Evolutionary conservation across 1,140 invertebrate genomes (phyloP).

Genomic region (Drosophila kohkoa): DNA sequence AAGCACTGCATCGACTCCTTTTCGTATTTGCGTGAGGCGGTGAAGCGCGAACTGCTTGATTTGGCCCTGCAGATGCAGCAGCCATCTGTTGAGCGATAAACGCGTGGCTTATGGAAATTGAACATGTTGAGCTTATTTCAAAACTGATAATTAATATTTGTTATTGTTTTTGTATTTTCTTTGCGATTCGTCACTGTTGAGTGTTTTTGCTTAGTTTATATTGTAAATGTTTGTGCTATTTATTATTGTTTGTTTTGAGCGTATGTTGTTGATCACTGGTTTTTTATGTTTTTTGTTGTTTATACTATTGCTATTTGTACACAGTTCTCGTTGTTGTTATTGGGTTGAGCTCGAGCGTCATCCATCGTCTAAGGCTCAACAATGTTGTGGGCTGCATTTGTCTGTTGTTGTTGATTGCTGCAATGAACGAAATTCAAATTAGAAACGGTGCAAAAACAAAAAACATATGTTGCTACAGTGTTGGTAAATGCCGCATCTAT

Average conservation of each 20-base stretch:
- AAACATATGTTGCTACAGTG: conserved; percentile 39
- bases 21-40: conserved; percentile 94
- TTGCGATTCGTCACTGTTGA: conserved; percentile 15
- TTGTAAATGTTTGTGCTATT: conserved; percentile 19
- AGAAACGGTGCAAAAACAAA: conserved; percentile 21
- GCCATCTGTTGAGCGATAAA: conserved; percentile 92
- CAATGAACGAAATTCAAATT: conserved; percentile 33
- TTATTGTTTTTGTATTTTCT: conserved; percentile 6
- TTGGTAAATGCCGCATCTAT: conserved; percentile 20
- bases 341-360: conserved; percentile 40
- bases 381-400: conserved; percentile 47
- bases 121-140: conserved; percentile 88
- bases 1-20: conserved; percentile 94
- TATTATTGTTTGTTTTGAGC: conserved; percentile 13
- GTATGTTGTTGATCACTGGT: conserved; percentile 38
- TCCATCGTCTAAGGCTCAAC: conserved; percentile 46
- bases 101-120: conserved; percentile 95
- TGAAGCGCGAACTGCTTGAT: conserved; percentile 94
- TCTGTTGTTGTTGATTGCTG: conserved; percentile 15
- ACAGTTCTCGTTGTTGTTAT: conserved; percentile 23
- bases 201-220: conserved; percentile 10
- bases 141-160: conserved; percentile 13
- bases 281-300: conserved; percentile 1
- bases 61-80: conserved; percentile 96
- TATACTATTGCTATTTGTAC: conserved; percentile 48